These are phyloP conservation scores for Symphodus melops DNA, from an alignment of 2,113 vertebrate genomes.

Conservation along the genomic window DNA sequence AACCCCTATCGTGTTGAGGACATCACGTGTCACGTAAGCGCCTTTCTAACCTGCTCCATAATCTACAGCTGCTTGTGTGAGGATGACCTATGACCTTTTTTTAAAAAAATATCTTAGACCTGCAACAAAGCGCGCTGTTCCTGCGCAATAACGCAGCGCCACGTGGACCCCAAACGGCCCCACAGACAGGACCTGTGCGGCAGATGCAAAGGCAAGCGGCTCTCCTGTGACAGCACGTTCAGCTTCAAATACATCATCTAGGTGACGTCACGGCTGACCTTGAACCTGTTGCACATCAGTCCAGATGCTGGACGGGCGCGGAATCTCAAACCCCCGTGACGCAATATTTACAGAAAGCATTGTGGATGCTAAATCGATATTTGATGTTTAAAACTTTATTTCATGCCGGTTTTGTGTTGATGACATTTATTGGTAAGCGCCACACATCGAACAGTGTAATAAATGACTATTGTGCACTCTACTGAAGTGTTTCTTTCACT, in stretches of 20 bases:
- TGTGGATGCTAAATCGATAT: slow-evolving; percentile 21
- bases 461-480: slow-evolving; percentile 73
- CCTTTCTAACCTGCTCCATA: too few relatives aligned
- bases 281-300: neutral
- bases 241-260: slow-evolving; percentile 99
- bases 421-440: slow-evolving; percentile 44
- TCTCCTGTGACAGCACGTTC: slow-evolving; percentile 97
- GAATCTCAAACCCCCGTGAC: slow-evolving; percentile 8
- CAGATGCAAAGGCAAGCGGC: slow-evolving; percentile 95
- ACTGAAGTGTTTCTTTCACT: neutral
- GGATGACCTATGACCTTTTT: too few relatives aligned
- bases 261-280: slow-evolving; percentile 26
- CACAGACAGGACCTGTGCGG: slow-evolving; percentile 97
- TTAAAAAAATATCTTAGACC: too few relatives aligned
- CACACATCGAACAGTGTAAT: slow-evolving; percentile 53
- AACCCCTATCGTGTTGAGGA: slow-evolving; percentile 97
- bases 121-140: slow-evolving; percentile 93
- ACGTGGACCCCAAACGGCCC: slow-evolving; percentile 95
- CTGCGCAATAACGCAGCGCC: slow-evolving; percentile 90
- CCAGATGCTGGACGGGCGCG: neutral
- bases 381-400: slow-evolving; percentile 49
- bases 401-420: slow-evolving; percentile 69
- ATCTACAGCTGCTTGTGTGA: too few relatives aligned
- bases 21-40: slow-evolving; percentile 93
- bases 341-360: slow-evolving; percentile 11